These are phyloP conservation scores for Drosophila sproati DNA, from an alignment of 1,140 invertebrate genomes.

Conservation along the genomic window DNA sequence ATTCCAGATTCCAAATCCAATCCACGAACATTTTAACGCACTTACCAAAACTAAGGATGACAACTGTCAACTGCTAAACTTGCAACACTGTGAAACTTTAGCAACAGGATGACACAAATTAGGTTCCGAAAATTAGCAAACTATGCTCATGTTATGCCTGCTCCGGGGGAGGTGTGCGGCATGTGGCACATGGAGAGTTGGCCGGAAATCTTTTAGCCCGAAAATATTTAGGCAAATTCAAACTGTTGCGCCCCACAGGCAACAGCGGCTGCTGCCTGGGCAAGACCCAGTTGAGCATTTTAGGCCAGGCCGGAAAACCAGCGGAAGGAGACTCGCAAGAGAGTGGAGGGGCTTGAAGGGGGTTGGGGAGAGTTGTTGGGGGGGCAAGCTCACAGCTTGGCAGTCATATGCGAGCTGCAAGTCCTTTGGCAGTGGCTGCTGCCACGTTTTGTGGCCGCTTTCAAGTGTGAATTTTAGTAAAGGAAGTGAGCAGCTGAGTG, in stretches of 20 bases:
- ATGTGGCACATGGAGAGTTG: constrained; percentile 33
- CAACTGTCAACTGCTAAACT: constrained; percentile 23
- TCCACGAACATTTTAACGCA: constrained; percentile 4
- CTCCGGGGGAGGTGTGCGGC: not conserved
- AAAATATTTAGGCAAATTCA: constrained; percentile 78
- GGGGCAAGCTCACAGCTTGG: constrained; percentile 56
- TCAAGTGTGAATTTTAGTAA: constrained; percentile 55
- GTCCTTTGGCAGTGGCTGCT: constrained; percentile 8
- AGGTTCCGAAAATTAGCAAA: constrained; percentile 69
- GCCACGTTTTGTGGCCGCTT: constrained; percentile 29
- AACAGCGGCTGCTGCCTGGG: constrained; percentile 4
- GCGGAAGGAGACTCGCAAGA: not conserved
- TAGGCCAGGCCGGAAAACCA: constrained; percentile 33
- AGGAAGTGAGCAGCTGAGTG: constrained; percentile 48
- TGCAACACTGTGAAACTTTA: constrained; percentile 47
- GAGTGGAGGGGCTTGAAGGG: too few relatives aligned
- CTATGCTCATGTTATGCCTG: constrained; percentile 53
- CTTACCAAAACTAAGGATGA: constrained; percentile 1
- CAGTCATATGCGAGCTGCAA: constrained; percentile 42
- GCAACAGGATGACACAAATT: constrained; percentile 78
- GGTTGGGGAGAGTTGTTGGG: too few relatives aligned
- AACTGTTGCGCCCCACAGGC: constrained; percentile 62
- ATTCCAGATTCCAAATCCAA: not conserved
- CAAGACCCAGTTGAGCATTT: constrained; percentile 13
- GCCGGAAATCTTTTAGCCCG: constrained; percentile 75